Conservation (phyloP, 2,888 invertebrate genomes). For the Lysandra coridon region DNA sequence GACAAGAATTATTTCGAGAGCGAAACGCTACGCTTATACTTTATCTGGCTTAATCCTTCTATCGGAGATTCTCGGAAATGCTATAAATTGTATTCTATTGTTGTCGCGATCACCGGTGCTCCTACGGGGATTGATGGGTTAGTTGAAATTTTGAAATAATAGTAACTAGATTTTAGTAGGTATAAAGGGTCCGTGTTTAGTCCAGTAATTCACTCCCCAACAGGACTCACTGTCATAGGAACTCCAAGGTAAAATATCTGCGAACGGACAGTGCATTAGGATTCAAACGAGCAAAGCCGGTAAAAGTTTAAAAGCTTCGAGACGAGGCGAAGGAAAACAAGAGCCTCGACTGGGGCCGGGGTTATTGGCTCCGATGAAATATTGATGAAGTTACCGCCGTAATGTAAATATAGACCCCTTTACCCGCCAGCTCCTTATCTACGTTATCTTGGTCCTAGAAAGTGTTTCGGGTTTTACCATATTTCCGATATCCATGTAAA, state of each 20-base stretch:
- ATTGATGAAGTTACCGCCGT: constrained; percentile 55
- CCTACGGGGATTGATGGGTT: too few relatives aligned
- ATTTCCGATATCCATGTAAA: not conserved
- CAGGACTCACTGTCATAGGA: too few relatives aligned
- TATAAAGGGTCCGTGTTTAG: too few relatives aligned
- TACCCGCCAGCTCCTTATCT: not conserved
- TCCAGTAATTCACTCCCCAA: too few relatives aligned
- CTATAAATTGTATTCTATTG: too few relatives aligned
- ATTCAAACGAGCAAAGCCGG: constrained; percentile 13
- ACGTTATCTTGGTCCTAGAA: not conserved
- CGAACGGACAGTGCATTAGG: not conserved
- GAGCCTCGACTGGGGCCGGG: constrained; percentile 41
- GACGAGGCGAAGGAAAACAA: constrained; percentile 42
- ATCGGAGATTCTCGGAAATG: too few relatives aligned
- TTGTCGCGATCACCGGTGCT: too few relatives aligned
- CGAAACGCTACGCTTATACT: too few relatives aligned
- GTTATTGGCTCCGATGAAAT: constrained; percentile 60
- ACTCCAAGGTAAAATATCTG: not conserved
- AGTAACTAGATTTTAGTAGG: too few relatives aligned
- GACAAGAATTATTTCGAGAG: too few relatives aligned
- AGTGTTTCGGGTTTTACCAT: not conserved
- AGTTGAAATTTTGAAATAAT: too few relatives aligned
- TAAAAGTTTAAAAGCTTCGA: constrained; percentile 30
- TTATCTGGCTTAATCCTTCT: too few relatives aligned
- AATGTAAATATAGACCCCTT: constrained; percentile 35